phyloP scores from a whole-genome alignment of 2,797 vertebrate species.

The Sebastes jordani region DNA sequence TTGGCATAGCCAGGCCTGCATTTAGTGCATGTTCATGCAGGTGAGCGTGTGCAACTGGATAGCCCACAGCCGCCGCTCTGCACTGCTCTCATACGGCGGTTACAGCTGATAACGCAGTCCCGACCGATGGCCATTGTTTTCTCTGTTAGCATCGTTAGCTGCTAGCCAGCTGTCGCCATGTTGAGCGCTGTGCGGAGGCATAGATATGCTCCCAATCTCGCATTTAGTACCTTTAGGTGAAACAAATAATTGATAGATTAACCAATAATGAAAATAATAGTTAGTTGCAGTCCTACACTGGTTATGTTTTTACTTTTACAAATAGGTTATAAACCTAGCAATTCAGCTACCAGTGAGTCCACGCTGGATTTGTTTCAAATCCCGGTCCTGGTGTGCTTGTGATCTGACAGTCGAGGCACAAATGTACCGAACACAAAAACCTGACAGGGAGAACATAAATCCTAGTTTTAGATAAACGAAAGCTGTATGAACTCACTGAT shows the following conservation, averaged over 20 bases:
- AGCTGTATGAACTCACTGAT: not conserved
- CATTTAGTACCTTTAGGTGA: no score
- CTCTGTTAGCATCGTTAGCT: no score
- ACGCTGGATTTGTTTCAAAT: not conserved
- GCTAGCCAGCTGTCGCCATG: no score
- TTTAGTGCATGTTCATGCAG: no score
- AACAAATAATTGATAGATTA: not conserved
- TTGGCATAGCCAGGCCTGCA: no score
- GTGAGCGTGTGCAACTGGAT: no score
- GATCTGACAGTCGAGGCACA: not conserved
- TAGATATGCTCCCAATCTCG: no score
- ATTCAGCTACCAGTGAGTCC: not conserved
- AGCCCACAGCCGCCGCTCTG: no score
- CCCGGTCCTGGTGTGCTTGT: not conserved
- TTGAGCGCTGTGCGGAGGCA: no score
- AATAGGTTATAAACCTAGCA: not conserved
- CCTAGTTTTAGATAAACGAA: slow-evolving; percentile 7
- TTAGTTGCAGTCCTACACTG: not conserved
- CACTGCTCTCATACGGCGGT: no score
- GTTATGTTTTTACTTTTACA: not conserved
- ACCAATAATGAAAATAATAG: not conserved
- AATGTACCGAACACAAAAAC: slow-evolving; percentile 2
- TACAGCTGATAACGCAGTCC: no score
- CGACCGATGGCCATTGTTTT: no score
- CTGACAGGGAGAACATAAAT: not conserved